These are phyloP conservation scores for Callipepla squamata DNA, from an alignment of 2,113 vertebrate species.

Conservation along the genomic window DNA sequence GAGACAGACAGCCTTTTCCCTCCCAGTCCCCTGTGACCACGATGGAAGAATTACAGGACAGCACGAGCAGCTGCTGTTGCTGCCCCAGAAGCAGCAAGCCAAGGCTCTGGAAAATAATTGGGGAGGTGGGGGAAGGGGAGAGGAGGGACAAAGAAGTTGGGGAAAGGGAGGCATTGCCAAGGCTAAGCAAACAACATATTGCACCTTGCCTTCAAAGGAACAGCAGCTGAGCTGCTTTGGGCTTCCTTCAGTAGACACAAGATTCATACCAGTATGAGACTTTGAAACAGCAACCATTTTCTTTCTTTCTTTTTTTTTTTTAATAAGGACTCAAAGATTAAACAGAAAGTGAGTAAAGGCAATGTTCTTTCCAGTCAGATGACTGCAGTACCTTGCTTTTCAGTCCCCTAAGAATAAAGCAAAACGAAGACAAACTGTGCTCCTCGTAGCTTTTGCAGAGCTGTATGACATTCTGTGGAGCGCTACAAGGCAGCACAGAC, in stretches of 20 bases:
- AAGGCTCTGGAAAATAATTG: slow-evolving; percentile 65
- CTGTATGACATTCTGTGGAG: neutral
- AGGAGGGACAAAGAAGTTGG: slow-evolving; percentile 52
- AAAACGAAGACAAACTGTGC: neutral
- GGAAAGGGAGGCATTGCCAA: slow-evolving; percentile 30
- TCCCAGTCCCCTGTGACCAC: slow-evolving; percentile 67
- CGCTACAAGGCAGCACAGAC: neutral
- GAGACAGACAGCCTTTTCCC: slow-evolving; percentile 64
- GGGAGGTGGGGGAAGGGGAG: slow-evolving; percentile 48
- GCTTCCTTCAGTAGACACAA: neutral
- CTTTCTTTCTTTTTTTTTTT: neutral
- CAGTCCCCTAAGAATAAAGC: neutral
- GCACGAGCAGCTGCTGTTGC: slow-evolving; percentile 70
- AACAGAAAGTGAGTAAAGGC: neutral
- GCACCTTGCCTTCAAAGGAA: slow-evolving; percentile 39
- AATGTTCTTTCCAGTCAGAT: neutral
- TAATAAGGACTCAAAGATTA: neutral
- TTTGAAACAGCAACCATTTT: neutral
- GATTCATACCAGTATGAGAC: neutral
- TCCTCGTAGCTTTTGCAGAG: neutral
- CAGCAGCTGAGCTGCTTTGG: neutral
- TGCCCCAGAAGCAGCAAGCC: slow-evolving; percentile 68
- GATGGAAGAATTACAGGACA: slow-evolving; percentile 72
- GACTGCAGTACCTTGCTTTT: neutral
- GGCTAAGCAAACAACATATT: neutral